These are phyloP conservation scores for Pseudomugil gertrudae DNA, from an alignment of 2,797 vertebrate genomes.

Conservation along the genomic window DNA sequence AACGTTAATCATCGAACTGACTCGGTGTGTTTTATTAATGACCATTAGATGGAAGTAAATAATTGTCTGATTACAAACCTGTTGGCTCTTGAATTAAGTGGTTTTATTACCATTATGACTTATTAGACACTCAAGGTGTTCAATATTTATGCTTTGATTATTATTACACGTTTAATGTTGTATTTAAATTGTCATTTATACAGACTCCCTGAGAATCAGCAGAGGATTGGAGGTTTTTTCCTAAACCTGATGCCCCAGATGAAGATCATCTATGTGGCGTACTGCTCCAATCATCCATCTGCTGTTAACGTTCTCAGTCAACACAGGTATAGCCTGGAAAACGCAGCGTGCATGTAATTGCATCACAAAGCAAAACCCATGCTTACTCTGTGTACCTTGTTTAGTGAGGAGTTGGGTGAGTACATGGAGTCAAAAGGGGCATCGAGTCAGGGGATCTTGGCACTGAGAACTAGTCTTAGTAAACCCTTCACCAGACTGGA, in stretches of 20 bases:
- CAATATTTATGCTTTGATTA: background rate
- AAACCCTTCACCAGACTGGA: conserved; percentile 97
- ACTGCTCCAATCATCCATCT: conserved; percentile 96
- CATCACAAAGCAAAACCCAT: background rate
- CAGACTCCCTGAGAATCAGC: conserved; percentile 93
- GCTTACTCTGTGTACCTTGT: background rate
- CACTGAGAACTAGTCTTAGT: conserved; percentile 94
- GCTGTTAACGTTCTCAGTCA: conserved; percentile 93
- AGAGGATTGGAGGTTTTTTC: conserved; percentile 95
- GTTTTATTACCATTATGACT: background rate
- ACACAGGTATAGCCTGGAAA: conserved; percentile 84
- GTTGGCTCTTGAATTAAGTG: background rate
- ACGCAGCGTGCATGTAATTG: too few relatives aligned
- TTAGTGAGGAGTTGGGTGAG: conserved; percentile 91
- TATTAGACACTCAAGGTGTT: background rate
- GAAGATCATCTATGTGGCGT: conserved; percentile 88
- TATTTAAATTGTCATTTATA: conserved; percentile 1
- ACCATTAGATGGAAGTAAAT: background rate
- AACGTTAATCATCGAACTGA: too few relatives aligned
- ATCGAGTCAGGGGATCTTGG: conserved; percentile 89
- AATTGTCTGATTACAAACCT: background rate
- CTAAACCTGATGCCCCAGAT: conserved; percentile 90
- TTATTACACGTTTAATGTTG: background rate
- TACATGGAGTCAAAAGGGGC: conserved; percentile 96
- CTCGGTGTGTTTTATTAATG: background rate